Conservation (phyloP, 2,113 vertebrate genomes). For the Scomber japonicus region DNA sequence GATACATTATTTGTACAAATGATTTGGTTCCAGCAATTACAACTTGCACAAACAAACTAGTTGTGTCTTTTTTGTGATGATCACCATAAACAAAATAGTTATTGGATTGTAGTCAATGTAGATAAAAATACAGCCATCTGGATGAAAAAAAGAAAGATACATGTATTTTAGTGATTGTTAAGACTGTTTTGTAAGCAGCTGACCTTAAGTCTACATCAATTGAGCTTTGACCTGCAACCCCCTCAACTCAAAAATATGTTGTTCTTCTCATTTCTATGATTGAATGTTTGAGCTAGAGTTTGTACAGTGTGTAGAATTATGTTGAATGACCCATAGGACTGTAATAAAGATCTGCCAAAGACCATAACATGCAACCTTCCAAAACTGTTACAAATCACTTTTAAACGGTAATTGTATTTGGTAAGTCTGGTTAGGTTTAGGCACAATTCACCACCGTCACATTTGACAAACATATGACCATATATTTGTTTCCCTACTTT, state of each 20-base stretch:
- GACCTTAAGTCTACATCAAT: not conserved
- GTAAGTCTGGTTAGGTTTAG: too few relatives aligned
- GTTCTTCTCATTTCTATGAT: too few relatives aligned
- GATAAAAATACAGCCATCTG: constrained; percentile 18
- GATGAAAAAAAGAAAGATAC: not conserved
- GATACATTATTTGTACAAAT: constrained; percentile 5
- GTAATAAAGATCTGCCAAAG: too few relatives aligned
- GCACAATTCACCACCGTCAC: constrained; percentile 10
- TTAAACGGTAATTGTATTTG: too few relatives aligned
- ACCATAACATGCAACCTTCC: too few relatives aligned
- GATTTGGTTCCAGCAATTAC: not conserved
- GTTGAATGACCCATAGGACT: too few relatives aligned
- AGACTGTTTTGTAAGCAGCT: not conserved
- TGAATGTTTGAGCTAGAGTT: too few relatives aligned
- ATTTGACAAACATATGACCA: not conserved
- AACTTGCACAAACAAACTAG: not conserved
- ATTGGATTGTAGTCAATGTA: not conserved
- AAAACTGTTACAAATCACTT: too few relatives aligned
- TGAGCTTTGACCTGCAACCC: not conserved
- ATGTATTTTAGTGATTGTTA: too few relatives aligned
- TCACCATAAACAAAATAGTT: not conserved
- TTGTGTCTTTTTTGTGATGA: not conserved
- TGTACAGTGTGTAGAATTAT: too few relatives aligned
- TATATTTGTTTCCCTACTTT: not conserved
- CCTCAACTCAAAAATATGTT: too few relatives aligned